Base-by-base conservation (phyloP, 1,140 invertebrate genomes). In the Aphaenogaster floridana region DNA sequence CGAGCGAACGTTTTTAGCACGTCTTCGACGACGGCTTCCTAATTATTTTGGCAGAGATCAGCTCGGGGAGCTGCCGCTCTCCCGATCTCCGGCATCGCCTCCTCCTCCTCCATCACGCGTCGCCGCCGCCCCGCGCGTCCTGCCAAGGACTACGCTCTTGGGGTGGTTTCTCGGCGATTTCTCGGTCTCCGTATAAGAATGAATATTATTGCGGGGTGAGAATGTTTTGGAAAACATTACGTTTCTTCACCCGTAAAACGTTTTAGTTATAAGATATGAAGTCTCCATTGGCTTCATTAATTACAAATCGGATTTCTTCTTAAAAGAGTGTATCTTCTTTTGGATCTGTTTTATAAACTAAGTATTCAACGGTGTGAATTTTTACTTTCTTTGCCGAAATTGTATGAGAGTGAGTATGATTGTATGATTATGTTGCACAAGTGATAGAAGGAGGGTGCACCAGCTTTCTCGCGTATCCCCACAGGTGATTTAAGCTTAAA, bases 1-100 rank as follows among this genome's bases (percentile, higher is more conserved):
- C 96, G 95, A 97, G 96, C 97, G 96, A 96, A 97, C 96, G 96
- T 95, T 97, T 97, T 97, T 97, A 97, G 97, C 96, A 96, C 96
- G 96, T 96, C 95, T 95, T 95, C 96, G 95, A 96, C 89, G 95
- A 96, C 95, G 96, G 96, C 97, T 97, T 96, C 96, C 96, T 97
- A 97, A 97, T 97, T 97, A 97, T 97, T 97, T 97, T 97, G 97
- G 97, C 97, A 97, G 96, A 96, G 96, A 79, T 89, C 78, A 71
- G 87, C 71, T 86, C 79, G 77, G 36, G n/a, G 45, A 63, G 15
- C 69, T 71, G 69, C 77, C 86, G 79, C 84, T 87, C 84, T 84
- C 84, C 76, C 84, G 71, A 69, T 78, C 84, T 83, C 39, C 79
- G 64, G 50, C 63, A 69, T 80, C 48, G 77, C 48, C 69, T 63